These are phyloP conservation scores for Seriola quinqueradiata DNA, from an alignment of 2,113 vertebrate genomes.

Conservation along the genomic window DNA sequence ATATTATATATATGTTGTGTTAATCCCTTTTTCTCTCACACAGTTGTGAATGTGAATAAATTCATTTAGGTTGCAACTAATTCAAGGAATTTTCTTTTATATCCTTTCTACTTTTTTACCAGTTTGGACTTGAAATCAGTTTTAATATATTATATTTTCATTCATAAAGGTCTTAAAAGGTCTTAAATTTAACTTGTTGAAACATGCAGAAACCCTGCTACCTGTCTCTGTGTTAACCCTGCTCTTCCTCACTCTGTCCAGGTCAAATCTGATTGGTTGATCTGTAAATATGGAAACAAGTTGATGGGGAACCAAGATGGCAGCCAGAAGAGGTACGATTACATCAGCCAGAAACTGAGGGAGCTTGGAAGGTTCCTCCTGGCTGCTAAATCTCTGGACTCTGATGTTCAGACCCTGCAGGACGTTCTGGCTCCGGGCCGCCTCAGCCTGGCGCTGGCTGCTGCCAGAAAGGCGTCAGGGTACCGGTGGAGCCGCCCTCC, in stretches of 20 bases:
- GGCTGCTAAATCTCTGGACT: slow-evolving; percentile 64
- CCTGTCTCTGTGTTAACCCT: not conserved
- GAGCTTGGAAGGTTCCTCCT: slow-evolving; percentile 67
- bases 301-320: slow-evolving; percentile 63
- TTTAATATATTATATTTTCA: too few relatives aligned
- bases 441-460: slow-evolving; percentile 52
- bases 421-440: slow-evolving; percentile 54
- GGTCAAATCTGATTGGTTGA: slow-evolving; percentile 76
- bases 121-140: too few relatives aligned
- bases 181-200: too few relatives aligned
- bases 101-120: too few relatives aligned
- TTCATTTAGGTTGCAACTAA: too few relatives aligned
- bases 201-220: too few relatives aligned
- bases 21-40: too few relatives aligned
- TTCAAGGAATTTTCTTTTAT: too few relatives aligned
- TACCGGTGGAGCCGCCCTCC: slow-evolving; percentile 66
- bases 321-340: slow-evolving; percentile 60
- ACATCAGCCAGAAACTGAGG: slow-evolving; percentile 70
- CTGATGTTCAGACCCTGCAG: slow-evolving; percentile 42
- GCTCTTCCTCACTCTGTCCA: not conserved
- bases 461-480: slow-evolving; percentile 49
- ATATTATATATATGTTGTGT: too few relatives aligned
- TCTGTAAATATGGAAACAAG: slow-evolving; percentile 72
- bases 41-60: too few relatives aligned
- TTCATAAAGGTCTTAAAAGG: too few relatives aligned